Percentiles rank a stretch among this genome's conserved stretches.
Evolutionary conservation across 2,888 invertebrate genomes (phyloP).

Genomic region (Margaritifera margaritifera): DNA sequence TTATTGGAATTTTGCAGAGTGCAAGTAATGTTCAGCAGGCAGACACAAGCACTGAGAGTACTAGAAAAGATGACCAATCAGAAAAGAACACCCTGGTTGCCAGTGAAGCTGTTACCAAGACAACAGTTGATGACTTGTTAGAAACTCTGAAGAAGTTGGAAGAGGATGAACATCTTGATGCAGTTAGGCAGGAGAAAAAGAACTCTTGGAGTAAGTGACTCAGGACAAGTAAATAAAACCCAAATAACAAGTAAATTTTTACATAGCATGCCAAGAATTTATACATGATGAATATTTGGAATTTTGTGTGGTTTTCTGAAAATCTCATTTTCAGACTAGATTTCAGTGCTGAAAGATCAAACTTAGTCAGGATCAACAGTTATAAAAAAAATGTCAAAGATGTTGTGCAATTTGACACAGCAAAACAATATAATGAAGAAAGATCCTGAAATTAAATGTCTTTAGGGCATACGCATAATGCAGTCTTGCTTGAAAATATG

Average conservation of each 20-base stretch:
- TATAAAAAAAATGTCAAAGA: no score
- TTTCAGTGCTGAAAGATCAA: no score
- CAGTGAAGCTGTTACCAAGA: constrained; percentile 49
- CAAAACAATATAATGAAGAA: no score
- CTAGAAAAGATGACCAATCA: constrained; percentile 4
- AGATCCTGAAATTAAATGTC: no score
- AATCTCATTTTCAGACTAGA: no score
- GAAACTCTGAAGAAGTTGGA: constrained; percentile 70
- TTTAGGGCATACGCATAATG: no score
- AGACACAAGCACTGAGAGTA: constrained; percentile 7
- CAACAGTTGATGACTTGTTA: constrained; percentile 69
- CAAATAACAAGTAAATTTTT: not conserved
- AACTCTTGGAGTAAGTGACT: constrained; percentile 65
- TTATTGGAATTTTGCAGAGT: constrained; percentile 10
- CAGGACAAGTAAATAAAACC: constrained; percentile 13
- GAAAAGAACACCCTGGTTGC: constrained; percentile 21
- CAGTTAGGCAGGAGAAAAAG: constrained; percentile 53
- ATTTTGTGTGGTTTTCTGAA: no score
- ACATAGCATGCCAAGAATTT: not conserved
- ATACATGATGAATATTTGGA: no score
- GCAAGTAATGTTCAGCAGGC: constrained; percentile 17
- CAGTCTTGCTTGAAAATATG: no score
- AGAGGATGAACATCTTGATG: constrained; percentile 66
- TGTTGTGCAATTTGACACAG: no score
- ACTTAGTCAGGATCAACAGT: no score